Conservation (phyloP, 2,113 vertebrate species). For the Falcunculus frontatus region DNA sequence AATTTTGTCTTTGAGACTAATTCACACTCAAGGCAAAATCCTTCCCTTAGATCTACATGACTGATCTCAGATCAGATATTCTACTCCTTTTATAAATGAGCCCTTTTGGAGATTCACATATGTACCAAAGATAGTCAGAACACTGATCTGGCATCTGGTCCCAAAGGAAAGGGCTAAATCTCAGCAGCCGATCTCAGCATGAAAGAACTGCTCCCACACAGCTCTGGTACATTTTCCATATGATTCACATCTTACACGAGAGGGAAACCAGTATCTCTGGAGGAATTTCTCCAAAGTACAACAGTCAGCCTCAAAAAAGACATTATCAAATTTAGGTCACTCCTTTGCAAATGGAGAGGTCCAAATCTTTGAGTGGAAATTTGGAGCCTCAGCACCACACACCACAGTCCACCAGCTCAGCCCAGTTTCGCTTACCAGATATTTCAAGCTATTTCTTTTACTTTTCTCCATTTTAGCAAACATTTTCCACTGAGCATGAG, state of each 20-base stretch:
- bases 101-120: not conserved
- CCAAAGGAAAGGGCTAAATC: not conserved
- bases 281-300: not conserved
- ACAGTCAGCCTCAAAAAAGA: not conserved
- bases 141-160: not conserved
- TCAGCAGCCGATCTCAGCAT: not conserved
- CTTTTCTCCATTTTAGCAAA: not conserved
- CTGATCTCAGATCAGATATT: conserved; percentile 32
- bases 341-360: not conserved
- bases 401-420: not conserved
- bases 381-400: not conserved
- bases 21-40: conserved; percentile 21
- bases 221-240: not conserved
- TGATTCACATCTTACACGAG: not conserved
- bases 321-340: not conserved
- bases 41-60: conserved; percentile 27
- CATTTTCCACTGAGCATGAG: not conserved
- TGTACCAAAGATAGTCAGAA: not conserved
- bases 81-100: not conserved
- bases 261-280: not conserved
- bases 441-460: not conserved
- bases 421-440: not conserved
- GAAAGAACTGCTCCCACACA: not conserved
- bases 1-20: conserved; percentile 50
- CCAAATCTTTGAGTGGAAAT: not conserved